A percentile compares a stretch with the other conserved stretches of the same genome.
These are phyloP conservation scores for Melopsittacus undulatus DNA, from an alignment of 2,797 vertebrate genomes.

Conservation along the genomic window DNA sequence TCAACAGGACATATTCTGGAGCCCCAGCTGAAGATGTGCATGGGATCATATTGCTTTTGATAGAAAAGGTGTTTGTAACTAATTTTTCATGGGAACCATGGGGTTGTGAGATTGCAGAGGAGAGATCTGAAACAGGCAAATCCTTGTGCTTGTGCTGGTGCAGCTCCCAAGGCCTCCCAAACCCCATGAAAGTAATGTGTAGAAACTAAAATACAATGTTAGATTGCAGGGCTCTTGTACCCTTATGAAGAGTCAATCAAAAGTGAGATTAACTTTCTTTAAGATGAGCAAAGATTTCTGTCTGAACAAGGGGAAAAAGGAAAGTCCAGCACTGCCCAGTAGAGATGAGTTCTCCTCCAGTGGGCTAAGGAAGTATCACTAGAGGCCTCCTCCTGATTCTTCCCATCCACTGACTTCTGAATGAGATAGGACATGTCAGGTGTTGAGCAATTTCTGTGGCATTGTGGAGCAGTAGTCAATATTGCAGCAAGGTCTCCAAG, in stretches of 20 bases:
- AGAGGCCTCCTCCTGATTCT: not conserved
- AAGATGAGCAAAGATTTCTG: not conserved
- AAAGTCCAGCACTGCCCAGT: not conserved
- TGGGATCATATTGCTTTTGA: not conserved
- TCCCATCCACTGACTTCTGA: not conserved
- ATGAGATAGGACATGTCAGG: not conserved
- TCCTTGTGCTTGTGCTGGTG: not conserved
- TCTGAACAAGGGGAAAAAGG: not conserved
- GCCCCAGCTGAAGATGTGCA: not conserved
- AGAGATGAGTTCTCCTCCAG: not conserved
- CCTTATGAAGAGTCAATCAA: not conserved
- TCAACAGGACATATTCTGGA: not conserved
- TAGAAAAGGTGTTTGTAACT: not conserved
- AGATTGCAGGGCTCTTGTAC: not conserved
- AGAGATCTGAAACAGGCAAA: not conserved
- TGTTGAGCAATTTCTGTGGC: not conserved
- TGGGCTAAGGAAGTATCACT: not conserved
- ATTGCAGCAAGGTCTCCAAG: not conserved
- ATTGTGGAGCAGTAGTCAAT: not conserved
- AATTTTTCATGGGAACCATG: not conserved
- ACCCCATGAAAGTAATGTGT: fast-evolving
- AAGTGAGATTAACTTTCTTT: not conserved
- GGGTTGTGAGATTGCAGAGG: not conserved
- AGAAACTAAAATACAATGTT: not conserved
- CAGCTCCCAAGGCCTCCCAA: not conserved